phyloP scores from a whole-genome alignment of 1,140 invertebrate species.

The Aphaenogaster floridana region DNA sequence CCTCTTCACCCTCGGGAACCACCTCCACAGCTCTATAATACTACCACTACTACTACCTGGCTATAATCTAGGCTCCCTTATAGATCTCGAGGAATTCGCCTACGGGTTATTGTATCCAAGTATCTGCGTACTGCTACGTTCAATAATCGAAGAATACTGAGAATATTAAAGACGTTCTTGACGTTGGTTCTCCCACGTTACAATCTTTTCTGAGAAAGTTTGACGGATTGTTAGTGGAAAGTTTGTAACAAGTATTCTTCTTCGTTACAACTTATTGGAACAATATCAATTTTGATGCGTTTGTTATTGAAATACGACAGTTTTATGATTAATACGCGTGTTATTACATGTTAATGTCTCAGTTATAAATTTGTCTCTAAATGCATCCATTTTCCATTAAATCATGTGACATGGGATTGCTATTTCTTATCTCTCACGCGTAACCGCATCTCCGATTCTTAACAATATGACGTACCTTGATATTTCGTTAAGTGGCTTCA shows the following conservation, averaged over 20 bases:
- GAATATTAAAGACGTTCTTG: conserved; percentile 39
- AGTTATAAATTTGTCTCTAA: neutral
- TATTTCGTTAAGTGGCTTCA: neutral
- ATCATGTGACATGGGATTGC: neutral
- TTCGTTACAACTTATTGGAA: conserved; percentile 12
- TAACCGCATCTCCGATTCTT: neutral
- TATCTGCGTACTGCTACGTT: conserved; percentile 69
- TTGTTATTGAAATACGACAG: neutral
- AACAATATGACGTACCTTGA: neutral
- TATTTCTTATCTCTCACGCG: neutral
- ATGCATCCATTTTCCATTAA: neutral
- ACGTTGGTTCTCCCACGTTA: neutral
- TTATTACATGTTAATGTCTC: neutral
- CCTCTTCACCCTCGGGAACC: conserved; percentile 69
- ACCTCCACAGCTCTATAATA: conserved; percentile 33
- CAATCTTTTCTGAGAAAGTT: conserved; percentile 5
- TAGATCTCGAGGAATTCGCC: conserved; percentile 70
- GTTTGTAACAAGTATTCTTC: neutral
- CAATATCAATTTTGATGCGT: neutral
- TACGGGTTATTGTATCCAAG: conserved; percentile 74
- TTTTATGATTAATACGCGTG: neutral
- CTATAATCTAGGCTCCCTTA: conserved; percentile 72
- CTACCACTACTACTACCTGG: conserved; percentile 45
- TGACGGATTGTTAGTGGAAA: conserved; percentile 30
- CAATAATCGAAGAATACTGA: conserved; percentile 70